Evolutionary conservation across 1,140 invertebrate species (phyloP).

Genomic region (Zaprionus lachaisei): DNA sequence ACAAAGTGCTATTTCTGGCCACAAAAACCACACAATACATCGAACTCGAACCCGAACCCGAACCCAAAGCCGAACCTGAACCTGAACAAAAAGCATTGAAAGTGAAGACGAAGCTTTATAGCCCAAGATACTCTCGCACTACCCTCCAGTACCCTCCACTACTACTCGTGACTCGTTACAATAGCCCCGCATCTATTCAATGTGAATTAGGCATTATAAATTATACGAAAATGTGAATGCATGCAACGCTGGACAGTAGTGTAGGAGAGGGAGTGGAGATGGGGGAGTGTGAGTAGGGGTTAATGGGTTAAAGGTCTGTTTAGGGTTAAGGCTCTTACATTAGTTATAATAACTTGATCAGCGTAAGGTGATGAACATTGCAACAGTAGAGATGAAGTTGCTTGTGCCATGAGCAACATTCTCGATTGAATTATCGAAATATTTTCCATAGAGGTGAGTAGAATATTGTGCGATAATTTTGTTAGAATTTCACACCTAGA

Average conservation of each 20-base stretch:
- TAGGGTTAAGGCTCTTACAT: neutral
- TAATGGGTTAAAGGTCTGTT: neutral
- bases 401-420: neutral
- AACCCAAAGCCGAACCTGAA: slow-evolving; percentile 1
- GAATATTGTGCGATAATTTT: neutral
- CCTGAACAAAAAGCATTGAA: slow-evolving; percentile 18
- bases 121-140: slow-evolving; percentile 38
- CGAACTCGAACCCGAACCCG: neutral
- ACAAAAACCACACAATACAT: slow-evolving; percentile 71
- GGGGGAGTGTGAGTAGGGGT: neutral
- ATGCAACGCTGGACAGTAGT: neutral
- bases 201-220: slow-evolving; percentile 68
- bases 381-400: neutral
- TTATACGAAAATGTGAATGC: slow-evolving; percentile 40
- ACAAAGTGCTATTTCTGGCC: slow-evolving; percentile 67
- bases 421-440: neutral
- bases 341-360: slow-evolving; percentile 11
- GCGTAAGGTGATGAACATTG: neutral
- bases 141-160: neutral
- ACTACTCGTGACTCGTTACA: slow-evolving; percentile 2
- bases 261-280: neutral
- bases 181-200: slow-evolving; percentile 34
- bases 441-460: neutral
- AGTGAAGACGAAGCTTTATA: slow-evolving; percentile 30
- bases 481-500: neutral